Percentiles rank a stretch among this genome's conserved stretches.
Evolutionary conservation across 1,140 invertebrate genomes (phyloP).

Genomic region (Fopius arisanus): DNA sequence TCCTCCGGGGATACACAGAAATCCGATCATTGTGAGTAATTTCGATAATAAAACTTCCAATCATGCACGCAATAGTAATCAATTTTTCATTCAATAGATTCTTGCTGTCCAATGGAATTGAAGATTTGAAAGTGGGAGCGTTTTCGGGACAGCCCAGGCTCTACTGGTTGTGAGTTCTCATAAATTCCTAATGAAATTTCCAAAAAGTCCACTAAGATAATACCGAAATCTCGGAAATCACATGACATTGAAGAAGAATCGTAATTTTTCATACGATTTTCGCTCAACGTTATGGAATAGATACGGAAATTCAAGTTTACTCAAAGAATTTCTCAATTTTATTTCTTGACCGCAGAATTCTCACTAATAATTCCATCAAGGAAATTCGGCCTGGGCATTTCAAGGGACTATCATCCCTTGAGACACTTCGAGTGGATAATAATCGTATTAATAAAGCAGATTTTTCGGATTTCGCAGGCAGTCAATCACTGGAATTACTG

Average conservation of each 20-base stretch:
- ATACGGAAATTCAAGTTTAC: no score
- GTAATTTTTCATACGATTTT: no score
- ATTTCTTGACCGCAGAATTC: slow-evolving; percentile 50
- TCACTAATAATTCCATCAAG: slow-evolving; percentile 62
- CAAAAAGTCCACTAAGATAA: no score
- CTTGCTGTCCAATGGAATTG: slow-evolving; percentile 46
- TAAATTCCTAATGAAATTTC: no score
- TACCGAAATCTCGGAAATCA: no score
- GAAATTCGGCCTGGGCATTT: slow-evolving; percentile 57
- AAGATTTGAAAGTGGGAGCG: slow-evolving; percentile 37
- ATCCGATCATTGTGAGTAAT: slow-evolving; percentile 54
- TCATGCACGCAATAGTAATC: no score
- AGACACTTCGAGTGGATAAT: slow-evolving; percentile 58
- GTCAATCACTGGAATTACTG: slow-evolving; percentile 60
- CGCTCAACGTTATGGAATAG: no score
- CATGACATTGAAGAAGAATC: no score
- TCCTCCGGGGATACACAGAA: slow-evolving; percentile 40
- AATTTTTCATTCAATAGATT: slow-evolving; percentile 42
- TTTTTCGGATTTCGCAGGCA: slow-evolving; percentile 57
- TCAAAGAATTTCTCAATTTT: background rate
- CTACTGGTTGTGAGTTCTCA: slow-evolving; percentile 49
- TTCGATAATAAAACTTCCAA: no score
- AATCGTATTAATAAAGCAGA: slow-evolving; percentile 58
- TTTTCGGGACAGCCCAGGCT: slow-evolving; percentile 47
- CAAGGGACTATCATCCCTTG: slow-evolving; percentile 54